Evolutionary conservation across 2,113 vertebrate species (phyloP).

Genomic region (Lophochroa leadbeateri): DNA sequence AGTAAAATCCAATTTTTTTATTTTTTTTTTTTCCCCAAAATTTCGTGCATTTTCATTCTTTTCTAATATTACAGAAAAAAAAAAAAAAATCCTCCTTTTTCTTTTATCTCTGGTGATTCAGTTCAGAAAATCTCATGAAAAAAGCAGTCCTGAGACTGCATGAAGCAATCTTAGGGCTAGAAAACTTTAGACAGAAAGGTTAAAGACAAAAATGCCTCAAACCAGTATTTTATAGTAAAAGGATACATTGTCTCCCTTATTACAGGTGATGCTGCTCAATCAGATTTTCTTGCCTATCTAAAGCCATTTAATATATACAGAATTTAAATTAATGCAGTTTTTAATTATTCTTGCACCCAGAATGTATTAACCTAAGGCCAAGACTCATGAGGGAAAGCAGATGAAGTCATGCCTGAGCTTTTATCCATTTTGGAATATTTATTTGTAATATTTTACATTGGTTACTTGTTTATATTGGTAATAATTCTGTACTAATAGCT

Average conservation of each 20-base stretch:
- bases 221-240: background rate
- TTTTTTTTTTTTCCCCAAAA: background rate
- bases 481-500: background rate
- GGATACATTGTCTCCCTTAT: background rate
- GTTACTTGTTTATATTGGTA: background rate
- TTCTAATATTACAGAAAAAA: background rate
- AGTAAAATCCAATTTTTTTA: background rate
- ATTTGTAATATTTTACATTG: background rate
- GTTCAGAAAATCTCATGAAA: background rate
- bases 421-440: background rate
- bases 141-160: background rate
- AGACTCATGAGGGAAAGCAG: background rate
- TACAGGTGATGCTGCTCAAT: background rate
- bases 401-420: background rate
- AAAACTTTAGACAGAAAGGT: background rate
- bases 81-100: background rate
- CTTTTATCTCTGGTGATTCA: background rate
- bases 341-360: background rate
- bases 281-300: background rate
- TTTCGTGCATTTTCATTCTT: background rate
- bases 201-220: background rate
- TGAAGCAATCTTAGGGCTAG: background rate
- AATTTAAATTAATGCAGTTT: background rate
- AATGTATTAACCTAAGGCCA: background rate
- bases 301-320: background rate